phyloP scores from a whole-genome alignment of 2,888 invertebrate genomes.

The Meteorus cinctellus region DNA sequence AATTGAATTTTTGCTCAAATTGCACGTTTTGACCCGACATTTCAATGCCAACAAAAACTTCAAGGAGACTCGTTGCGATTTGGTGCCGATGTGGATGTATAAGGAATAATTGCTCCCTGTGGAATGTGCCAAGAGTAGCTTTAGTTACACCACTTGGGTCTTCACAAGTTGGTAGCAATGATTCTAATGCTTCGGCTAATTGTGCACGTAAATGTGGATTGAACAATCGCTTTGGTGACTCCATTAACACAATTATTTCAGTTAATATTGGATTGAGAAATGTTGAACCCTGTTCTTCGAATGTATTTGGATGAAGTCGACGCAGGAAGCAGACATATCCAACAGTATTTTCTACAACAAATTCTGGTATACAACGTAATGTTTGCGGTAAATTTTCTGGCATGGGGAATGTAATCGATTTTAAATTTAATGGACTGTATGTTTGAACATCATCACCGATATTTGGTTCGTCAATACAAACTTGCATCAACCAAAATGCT shows the following conservation, averaged over 20 bases:
- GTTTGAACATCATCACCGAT: constrained; percentile 64
- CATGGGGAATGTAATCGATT: constrained; percentile 79
- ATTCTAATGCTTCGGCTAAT: constrained; percentile 91
- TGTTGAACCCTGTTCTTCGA: constrained; percentile 80
- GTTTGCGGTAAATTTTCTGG: constrained; percentile 79
- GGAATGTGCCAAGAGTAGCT: constrained; percentile 75
- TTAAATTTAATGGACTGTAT: constrained; percentile 79
- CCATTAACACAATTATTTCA: constrained; percentile 91
- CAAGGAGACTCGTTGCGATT: constrained; percentile 86
- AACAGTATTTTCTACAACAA: constrained; percentile 90
- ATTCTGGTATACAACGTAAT: constrained; percentile 91
- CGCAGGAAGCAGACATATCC: constrained; percentile 86
- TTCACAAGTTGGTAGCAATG: constrained; percentile 85
- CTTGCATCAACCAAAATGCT: constrained; percentile 89
- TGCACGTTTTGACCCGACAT: constrained; percentile 97
- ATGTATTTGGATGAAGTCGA: constrained; percentile 78
- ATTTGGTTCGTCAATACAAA: constrained; percentile 75
- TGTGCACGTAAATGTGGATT: constrained; percentile 95
- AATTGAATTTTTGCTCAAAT: constrained; percentile 98
- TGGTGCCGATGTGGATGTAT: constrained; percentile 84
- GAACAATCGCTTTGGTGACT: constrained; percentile 84
- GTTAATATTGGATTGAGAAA: constrained; percentile 83
- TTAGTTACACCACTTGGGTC: constrained; percentile 71
- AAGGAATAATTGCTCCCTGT: constrained; percentile 84
- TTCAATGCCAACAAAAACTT: constrained; percentile 98